These are phyloP conservation scores for Macrostomum lignano DNA, from an alignment of 1,140 invertebrate species.

Conservation along the genomic window DNA sequence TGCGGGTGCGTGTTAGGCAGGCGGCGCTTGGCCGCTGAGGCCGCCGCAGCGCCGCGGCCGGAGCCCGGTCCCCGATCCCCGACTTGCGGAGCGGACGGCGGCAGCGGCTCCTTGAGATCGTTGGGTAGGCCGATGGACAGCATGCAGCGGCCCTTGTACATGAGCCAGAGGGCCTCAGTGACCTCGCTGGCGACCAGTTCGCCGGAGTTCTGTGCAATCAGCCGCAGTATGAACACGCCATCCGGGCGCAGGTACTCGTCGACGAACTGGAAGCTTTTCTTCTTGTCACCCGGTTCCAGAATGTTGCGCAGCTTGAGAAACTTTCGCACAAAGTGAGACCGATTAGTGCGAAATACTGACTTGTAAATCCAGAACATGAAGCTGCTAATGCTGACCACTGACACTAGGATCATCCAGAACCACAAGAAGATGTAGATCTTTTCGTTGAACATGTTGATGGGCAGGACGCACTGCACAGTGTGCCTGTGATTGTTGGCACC, in stretches of 20 bases:
- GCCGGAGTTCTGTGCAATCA: slow-evolving; percentile 31
- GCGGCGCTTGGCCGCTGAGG: too few species aligned
- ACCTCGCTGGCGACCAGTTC: slow-evolving; percentile 31
- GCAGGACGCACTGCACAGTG: slow-evolving; percentile 31
- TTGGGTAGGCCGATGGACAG: too few species aligned
- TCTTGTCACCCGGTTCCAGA: slow-evolving; percentile 10
- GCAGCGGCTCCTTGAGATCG: too few species aligned
- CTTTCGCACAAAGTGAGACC: slow-evolving; percentile 23
- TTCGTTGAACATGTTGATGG: slow-evolving; percentile 33
- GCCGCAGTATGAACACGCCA: slow-evolving; percentile 29
- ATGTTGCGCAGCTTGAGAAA: slow-evolving; percentile 23
- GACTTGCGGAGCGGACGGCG: too few species aligned
- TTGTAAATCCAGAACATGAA: slow-evolving; percentile 4
- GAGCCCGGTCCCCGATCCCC: too few species aligned
- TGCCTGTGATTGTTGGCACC: slow-evolving; percentile 19
- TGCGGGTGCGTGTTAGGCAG: too few species aligned
- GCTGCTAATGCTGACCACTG: neutral
- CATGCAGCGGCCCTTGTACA: slow-evolving; percentile 20
- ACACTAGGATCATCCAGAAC: slow-evolving; percentile 22
- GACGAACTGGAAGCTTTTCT: slow-evolving; percentile 23
- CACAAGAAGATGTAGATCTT: slow-evolving; percentile 31
- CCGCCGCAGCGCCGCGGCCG: too few species aligned
- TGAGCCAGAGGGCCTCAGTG: slow-evolving; percentile 29
- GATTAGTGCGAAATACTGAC: slow-evolving; percentile 8
- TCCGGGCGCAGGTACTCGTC: slow-evolving; percentile 31